phyloP scores from a whole-genome alignment of 2,797 vertebrate genomes.

The Balearica regulorum region DNA sequence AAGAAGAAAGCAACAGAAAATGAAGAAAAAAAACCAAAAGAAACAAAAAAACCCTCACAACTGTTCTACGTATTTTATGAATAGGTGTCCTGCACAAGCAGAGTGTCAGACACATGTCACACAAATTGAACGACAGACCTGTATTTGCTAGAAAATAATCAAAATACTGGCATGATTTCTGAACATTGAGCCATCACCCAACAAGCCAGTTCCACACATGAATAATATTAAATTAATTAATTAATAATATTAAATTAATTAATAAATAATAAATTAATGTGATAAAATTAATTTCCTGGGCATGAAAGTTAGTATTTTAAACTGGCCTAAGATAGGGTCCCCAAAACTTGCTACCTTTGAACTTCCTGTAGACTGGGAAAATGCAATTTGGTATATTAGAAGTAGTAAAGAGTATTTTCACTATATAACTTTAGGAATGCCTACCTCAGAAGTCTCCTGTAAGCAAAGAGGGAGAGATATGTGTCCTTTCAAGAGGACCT shows the following conservation, averaged over 20 bases:
- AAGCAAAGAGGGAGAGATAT: background rate
- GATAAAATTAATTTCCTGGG: background rate
- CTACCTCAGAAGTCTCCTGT: background rate
- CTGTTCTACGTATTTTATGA: background rate
- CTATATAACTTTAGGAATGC: background rate
- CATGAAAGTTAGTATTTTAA: background rate
- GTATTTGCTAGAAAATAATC: background rate
- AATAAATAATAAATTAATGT: too few species aligned
- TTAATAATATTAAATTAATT: too few species aligned
- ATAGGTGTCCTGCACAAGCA: background rate
- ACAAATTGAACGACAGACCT: background rate
- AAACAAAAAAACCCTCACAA: too few species aligned
- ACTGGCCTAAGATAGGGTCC: fast-evolving
- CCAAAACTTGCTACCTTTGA: background rate
- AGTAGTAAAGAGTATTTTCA: background rate
- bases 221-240: too few species aligned
- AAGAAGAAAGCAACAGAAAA: background rate
- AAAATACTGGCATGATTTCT: background rate
- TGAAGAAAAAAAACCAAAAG: background rate
- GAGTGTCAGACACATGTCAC: background rate
- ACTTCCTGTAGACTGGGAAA: background rate
- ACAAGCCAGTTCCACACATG: background rate
- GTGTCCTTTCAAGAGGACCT: background rate
- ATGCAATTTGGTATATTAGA: background rate
- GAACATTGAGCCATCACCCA: background rate